phyloP scores from a whole-genome alignment of 2,888 invertebrate genomes.

The Chrysolina americana region DNA sequence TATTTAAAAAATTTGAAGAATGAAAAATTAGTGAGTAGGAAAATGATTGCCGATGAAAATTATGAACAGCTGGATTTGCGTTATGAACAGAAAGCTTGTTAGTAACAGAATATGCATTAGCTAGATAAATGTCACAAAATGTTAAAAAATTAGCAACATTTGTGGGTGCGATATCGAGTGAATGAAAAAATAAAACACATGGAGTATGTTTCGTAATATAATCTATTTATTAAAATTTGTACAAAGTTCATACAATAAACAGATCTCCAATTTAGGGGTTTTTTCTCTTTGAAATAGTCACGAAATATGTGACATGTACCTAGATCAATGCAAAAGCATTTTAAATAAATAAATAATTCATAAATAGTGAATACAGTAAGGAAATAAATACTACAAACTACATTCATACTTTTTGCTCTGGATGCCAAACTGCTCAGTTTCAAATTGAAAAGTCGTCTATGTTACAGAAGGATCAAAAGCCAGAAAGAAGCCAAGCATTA shows the following conservation, averaged over 20 bases:
- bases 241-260: slow-evolving; percentile 50
- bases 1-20: background rate
- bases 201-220: slow-evolving; percentile 42
- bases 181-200: slow-evolving; percentile 47
- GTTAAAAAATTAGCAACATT: slow-evolving; percentile 51
- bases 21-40: background rate
- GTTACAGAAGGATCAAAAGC: slow-evolving; percentile 42
- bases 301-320: slow-evolving; percentile 69
- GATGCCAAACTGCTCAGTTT: slow-evolving; percentile 49
- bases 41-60: background rate
- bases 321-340: slow-evolving; percentile 67
- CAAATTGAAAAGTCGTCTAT: slow-evolving; percentile 39
- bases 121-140: slow-evolving; percentile 69
- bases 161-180: slow-evolving; percentile 26
- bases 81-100: slow-evolving; percentile 42
- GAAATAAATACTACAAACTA: slow-evolving; percentile 55
- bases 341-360: slow-evolving; percentile 74
- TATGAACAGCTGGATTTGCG: background rate
- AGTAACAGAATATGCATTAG: slow-evolving; percentile 50
- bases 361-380: slow-evolving; percentile 68
- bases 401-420: slow-evolving; percentile 32
- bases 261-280: slow-evolving; percentile 30
- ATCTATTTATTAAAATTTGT: slow-evolving; percentile 52
- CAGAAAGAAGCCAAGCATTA: slow-evolving; percentile 20
- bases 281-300: slow-evolving; percentile 58